These are phyloP conservation scores for Zaprionus obscuricornis DNA, from an alignment of 2,888 invertebrate species.

Conservation along the genomic window DNA sequence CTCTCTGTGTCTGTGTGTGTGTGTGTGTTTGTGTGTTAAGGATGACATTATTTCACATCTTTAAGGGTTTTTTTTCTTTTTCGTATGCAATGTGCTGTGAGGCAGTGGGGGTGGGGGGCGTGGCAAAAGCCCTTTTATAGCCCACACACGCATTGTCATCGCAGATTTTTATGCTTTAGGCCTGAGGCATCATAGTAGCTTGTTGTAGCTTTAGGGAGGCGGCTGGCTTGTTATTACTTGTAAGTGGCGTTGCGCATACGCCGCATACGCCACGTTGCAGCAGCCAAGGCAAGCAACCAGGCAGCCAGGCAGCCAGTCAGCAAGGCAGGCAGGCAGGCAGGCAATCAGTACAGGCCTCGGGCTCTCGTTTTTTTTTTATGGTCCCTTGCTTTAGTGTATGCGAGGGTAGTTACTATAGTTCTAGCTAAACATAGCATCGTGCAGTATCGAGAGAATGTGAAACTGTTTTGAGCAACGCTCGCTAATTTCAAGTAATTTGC, in stretches of 20 bases:
- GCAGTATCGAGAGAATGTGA: too few relatives aligned
- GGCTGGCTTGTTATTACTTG: conserved; percentile 64
- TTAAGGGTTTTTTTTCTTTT: conserved; percentile 28
- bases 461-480: conserved; percentile 10
- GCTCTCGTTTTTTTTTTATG: conserved; percentile 40
- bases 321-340: conserved; percentile 2
- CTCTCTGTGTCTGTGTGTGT: neutral
- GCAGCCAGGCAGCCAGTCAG: neutral
- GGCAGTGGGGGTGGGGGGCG: neutral
- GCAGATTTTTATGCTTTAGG: conserved; percentile 63
- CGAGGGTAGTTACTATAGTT: conserved; percentile 18
- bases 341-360: too few relatives aligned
- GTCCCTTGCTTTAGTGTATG: conserved; percentile 12
- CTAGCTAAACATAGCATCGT: too few relatives aligned
- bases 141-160: conserved; percentile 56
- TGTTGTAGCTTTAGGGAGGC: neutral
- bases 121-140: conserved; percentile 60
- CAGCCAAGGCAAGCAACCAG: conserved; percentile 41
- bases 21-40: conserved; percentile 23
- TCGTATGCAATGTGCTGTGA: neutral
- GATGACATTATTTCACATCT: conserved; percentile 36
- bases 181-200: neutral
- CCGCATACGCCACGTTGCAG: conserved; percentile 60
- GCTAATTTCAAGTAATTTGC: conserved; percentile 65
- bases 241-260: conserved; percentile 50